phyloP scores from a whole-genome alignment of 2,888 invertebrate species.

The Hetaerina titia region DNA sequence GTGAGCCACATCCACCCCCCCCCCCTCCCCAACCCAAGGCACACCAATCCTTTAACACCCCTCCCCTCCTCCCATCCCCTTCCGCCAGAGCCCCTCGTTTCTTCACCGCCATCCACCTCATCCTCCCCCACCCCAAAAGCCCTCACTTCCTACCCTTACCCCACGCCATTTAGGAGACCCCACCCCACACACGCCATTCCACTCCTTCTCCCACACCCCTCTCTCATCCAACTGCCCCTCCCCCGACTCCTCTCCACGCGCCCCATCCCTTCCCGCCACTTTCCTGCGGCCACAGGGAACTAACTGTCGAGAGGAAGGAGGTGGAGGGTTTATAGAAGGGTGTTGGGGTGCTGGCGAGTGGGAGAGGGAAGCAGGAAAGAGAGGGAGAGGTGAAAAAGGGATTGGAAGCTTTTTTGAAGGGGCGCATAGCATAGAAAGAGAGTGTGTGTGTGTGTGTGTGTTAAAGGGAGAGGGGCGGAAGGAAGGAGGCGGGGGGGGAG shows the following conservation, averaged over 20 bases:
- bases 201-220: background rate
- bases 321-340: slow-evolving; percentile 20
- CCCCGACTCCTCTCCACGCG: background rate
- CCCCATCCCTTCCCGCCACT: slow-evolving; percentile 38
- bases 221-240: background rate
- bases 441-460: background rate
- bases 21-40: background rate
- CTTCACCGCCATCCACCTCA: background rate
- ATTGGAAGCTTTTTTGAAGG: slow-evolving; percentile 49
- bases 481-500: background rate
- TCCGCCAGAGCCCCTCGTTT: background rate
- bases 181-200: background rate
- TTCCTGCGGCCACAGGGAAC: slow-evolving; percentile 62
- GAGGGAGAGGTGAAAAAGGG: slow-evolving; percentile 27
- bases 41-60: slow-evolving; percentile 35
- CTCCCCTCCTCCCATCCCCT: background rate
- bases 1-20: background rate
- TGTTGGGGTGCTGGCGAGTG: background rate
- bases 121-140: background rate
- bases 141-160: background rate
- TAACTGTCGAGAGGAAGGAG: slow-evolving; percentile 57
- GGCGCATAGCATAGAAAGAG: slow-evolving; percentile 30
- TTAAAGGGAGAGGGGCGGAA: background rate
- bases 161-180: slow-evolving; percentile 6
- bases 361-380: background rate